These are phyloP conservation scores for Acrossocheilus fasciatus DNA, from an alignment of 2,797 vertebrate species.

Conservation along the genomic window DNA sequence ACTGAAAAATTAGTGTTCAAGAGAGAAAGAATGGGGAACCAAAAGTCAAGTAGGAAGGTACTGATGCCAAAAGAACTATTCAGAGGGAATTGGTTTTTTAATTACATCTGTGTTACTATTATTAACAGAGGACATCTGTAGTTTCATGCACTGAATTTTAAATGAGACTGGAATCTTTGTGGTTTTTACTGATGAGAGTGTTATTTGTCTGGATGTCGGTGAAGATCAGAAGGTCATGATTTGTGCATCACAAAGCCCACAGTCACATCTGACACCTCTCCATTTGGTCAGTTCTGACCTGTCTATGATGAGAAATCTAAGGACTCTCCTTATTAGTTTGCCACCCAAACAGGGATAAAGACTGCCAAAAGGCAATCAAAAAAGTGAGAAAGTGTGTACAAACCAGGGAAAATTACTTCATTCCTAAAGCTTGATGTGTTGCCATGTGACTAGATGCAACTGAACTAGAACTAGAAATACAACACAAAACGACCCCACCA, in stretches of 20 bases:
- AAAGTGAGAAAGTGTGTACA: neutral
- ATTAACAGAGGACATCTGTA: neutral
- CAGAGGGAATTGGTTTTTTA: neutral
- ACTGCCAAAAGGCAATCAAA: neutral
- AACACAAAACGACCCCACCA: neutral
- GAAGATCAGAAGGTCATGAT: neutral
- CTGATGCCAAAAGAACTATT: neutral
- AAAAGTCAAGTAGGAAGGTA: conserved; percentile 54
- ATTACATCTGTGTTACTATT: neutral
- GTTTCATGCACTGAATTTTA: neutral
- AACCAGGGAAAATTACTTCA: neutral
- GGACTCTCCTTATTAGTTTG: neutral
- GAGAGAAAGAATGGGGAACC: conserved; percentile 40
- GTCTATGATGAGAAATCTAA: neutral
- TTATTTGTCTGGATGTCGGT: neutral
- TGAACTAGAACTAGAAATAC: neutral
- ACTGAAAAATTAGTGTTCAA: conserved; percentile 50
- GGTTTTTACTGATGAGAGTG: conserved; percentile 1
- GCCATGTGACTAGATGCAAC: neutral
- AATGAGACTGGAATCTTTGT: neutral
- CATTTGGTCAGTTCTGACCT: neutral
- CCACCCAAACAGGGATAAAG: neutral
- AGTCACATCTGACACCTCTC: neutral
- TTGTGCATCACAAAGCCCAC: neutral
- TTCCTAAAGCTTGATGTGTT: neutral